Conservation (phyloP, 2,113 vertebrate genomes). For the Nycticryphes semicollaris region DNA sequence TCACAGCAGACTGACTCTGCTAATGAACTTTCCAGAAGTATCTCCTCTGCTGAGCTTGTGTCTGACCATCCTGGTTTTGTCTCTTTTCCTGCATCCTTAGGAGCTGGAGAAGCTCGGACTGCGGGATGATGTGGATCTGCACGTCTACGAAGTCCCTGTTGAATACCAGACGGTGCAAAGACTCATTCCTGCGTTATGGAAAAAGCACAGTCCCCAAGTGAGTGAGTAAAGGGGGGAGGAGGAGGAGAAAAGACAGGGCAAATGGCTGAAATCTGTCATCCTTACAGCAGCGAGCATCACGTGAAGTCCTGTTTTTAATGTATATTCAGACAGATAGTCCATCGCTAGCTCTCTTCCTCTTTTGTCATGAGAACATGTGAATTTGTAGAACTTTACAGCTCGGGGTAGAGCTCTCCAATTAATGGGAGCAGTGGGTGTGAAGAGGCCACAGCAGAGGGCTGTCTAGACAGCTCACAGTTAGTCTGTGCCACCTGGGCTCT, state of each 20-base stretch:
- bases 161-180: conserved; percentile 90
- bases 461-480: not conserved
- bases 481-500: not conserved
- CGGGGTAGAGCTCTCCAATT: not conserved
- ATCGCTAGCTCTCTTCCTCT: not conserved
- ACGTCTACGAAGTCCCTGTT: conserved; percentile 90
- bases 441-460: not conserved
- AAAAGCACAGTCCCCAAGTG: conserved; percentile 88
- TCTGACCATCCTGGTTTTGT: not conserved
- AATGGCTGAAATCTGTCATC: not conserved
- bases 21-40: not conserved
- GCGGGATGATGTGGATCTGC: conserved; percentile 82
- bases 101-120: conserved; percentile 89
- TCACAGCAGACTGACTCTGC: not conserved
- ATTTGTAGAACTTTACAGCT: not conserved
- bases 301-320: not conserved
- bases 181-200: conserved; percentile 89
- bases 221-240: conserved; percentile 6
- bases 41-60: not conserved
- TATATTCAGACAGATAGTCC: fast-evolving
- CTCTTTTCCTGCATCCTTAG: conserved; percentile 59
- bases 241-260: not conserved
- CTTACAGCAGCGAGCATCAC: fast-evolving
- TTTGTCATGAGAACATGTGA: not conserved
- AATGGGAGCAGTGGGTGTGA: not conserved